Base-by-base conservation (phyloP, 2,888 invertebrate species). In the Drosophila melanosoma region DNA sequence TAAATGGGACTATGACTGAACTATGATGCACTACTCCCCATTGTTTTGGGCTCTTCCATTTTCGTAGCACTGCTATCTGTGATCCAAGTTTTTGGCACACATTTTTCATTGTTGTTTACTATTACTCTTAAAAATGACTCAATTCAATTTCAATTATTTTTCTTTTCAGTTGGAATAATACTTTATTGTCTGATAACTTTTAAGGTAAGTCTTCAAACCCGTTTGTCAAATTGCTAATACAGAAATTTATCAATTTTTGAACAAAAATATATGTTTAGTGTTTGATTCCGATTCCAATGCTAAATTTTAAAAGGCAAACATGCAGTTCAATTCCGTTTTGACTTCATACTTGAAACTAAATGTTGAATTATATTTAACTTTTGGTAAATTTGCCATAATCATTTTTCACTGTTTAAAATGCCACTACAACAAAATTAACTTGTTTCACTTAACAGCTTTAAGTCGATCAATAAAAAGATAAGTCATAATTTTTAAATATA, bases 1-100 rank as follows among this genome's bases (percentile, higher is more conserved):
- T 45, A 45, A 74, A 66, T 42, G 56, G 53, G 62, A 59, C 64
- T 58, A 35, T 49, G 40, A 38, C 15, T 45, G 15, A 20, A 45
- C 45, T 23, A 32, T 58, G 58, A 57, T 69, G 56, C 59, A 56
- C 33, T 54, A 23, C 45, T 45, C 15, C 8, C 23, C 23, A 45
- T 45, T 45, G 45, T 45, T 45, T 23, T 45, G 45, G 45, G 45
- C 45, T 20, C 20, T 20, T 20, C 3, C 45, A 20, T 20, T 45
- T 45, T 20, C 20, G 20, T 45, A 7, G 45, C 45, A 7, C 12
- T 45, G 45, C 20, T n/a, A 67, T 56, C 53, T 52, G 4, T 4
- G 45, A 56, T 49, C 17, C 26, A 49, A 49, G 29, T 32, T n/a
- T 11, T 2, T 51, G n/a, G 29, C 29, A 32, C 26, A 51, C 29